Evolutionary conservation across 1,140 invertebrate genomes (phyloP), one percentile per base, ranked within the genome.

Genomic region (Paralvinella palmiformis): DNA sequence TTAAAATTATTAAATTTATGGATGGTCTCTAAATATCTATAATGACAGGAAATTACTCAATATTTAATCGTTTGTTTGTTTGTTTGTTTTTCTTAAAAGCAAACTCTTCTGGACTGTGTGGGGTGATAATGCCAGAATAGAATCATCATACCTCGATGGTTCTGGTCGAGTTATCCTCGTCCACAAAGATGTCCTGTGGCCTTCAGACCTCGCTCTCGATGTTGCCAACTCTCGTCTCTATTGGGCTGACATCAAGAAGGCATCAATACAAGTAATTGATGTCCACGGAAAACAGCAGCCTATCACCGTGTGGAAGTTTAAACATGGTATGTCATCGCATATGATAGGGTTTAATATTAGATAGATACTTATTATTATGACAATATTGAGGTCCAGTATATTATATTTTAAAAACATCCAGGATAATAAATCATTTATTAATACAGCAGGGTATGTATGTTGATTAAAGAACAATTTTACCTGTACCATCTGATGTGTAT

Each of bases 81-180:
- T n/a, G n/a, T n/a, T n/a, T n/a, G n/a, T 53, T 13, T n/a, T 53
- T 17, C 6, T 57, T 57, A 32, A 10, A 27, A 57, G 55, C 22
- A 27, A 57, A n/a, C 33, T 81, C 44, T 82, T 69, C 69, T 84
- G 82, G 82, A 80, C 82, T 32, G 80, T 83, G 65, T 71, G 76
- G 63, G 81, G 82, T 1, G 58, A 69, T 5, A 73, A 73, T 33
- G 68, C 77, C 2, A 96, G 96, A 77, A 98, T 99, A 67, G 95
- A 98, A 82, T 82, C 93, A 22, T 86, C 91, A 20, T 96, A 93
- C 90, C 92, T 98, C 88, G 95, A 98, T 72, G 96, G 96, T 0
- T 89, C 86, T 0, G 89, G 90, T 71, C 83, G 93, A 3, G 84
- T 87, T 62, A 85, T 88, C 0, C 72, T 98, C 2, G 88, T 97